Percentiles rank a stretch among this genome's conserved stretches.
phyloP scores from a whole-genome alignment of 2,113 vertebrate species.

The Sceloporus undulatus region DNA sequence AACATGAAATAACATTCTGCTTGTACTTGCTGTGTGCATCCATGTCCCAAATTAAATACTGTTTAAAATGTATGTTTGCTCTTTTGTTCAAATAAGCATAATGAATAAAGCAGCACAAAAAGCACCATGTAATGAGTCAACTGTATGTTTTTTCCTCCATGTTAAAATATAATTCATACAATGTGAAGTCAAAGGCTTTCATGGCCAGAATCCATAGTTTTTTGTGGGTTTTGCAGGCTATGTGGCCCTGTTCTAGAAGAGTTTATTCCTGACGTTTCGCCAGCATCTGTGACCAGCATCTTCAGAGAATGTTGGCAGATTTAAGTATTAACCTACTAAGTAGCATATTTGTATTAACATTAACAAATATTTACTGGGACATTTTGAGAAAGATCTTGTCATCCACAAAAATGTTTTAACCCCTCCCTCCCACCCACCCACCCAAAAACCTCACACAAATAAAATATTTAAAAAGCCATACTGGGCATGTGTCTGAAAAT shows the following conservation, averaged over 20 bases:
- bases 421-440: too few relatives aligned
- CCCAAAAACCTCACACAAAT: too few relatives aligned
- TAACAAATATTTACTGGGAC: background rate
- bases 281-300: too few relatives aligned
- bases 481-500: constrained; percentile 44
- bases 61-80: constrained; percentile 4
- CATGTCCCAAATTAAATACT: constrained; percentile 16
- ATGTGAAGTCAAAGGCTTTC: too few relatives aligned
- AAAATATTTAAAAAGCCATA: too few relatives aligned
- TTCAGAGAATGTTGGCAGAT: background rate
- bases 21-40: background rate
- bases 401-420: too few relatives aligned
- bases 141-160: constrained; percentile 45
- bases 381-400: too few relatives aligned
- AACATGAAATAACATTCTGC: background rate
- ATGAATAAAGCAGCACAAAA: background rate
- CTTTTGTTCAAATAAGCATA: background rate
- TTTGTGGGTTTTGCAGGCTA: too few relatives aligned
- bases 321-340: constrained; percentile 50
- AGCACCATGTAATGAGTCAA: constrained; percentile 21
- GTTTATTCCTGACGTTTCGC: too few relatives aligned
- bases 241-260: too few relatives aligned
- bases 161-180: constrained; percentile 51
- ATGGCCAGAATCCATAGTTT: too few relatives aligned
- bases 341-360: constrained; percentile 33